These are phyloP conservation scores for Trematocara macrostoma DNA, from an alignment of 2,113 vertebrate species.

Conservation along the genomic window DNA sequence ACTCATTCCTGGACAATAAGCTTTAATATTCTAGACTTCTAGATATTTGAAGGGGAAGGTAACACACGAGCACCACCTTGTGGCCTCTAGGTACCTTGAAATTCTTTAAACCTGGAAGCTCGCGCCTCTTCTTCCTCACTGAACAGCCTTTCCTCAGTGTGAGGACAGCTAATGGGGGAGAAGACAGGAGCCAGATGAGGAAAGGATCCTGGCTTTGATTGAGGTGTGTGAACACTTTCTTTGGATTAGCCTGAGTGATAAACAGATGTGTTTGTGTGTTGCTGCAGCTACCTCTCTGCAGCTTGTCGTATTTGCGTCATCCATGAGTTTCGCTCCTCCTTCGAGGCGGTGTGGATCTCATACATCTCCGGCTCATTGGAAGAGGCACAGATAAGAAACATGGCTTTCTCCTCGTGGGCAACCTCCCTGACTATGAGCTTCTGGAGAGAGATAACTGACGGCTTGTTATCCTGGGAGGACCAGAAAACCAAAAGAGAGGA, in stretches of 20 bases:
- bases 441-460: conserved; percentile 88
- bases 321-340: conserved; percentile 92
- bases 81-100: conserved; percentile 80
- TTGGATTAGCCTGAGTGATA: background rate
- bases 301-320: conserved; percentile 88
- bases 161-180: conserved; percentile 78
- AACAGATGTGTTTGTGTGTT: background rate
- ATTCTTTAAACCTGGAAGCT: conserved; percentile 77
- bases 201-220: background rate
- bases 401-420: conserved; percentile 92
- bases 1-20: background rate
- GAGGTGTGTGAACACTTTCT: background rate
- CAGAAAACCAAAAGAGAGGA: background rate
- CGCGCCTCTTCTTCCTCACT: conserved; percentile 80
- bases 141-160: conserved; percentile 78
- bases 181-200: background rate
- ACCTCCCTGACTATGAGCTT: conserved; percentile 96
- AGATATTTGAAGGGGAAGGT: background rate
- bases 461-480: conserved; percentile 84
- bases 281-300: conserved; percentile 81
- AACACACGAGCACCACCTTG: conserved; percentile 27
- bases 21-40: background rate
- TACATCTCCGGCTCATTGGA: conserved; percentile 94
- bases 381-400: conserved; percentile 96
- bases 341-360: conserved; percentile 88